A percentile compares a stretch with the other conserved stretches of the same genome.
phyloP scores from a whole-genome alignment of 2,888 invertebrate species.

The Hoplodrina blanda region DNA sequence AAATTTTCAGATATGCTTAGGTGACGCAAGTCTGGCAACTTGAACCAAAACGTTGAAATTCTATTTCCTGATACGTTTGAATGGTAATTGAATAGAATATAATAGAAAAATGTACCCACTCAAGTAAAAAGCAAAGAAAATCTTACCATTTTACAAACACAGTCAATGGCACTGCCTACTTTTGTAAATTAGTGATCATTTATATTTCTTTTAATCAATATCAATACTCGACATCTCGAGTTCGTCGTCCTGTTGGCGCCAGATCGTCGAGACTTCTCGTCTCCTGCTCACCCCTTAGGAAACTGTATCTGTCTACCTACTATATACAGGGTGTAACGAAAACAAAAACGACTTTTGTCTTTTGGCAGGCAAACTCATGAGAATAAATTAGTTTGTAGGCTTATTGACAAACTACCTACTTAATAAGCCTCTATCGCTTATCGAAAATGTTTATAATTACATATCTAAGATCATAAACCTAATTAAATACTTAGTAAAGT shows the following conservation, averaged over 20 bases:
- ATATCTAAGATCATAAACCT: slow-evolving; percentile 12
- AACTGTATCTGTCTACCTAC: slow-evolving; percentile 50
- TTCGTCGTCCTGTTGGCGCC: slow-evolving; percentile 69
- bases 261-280: slow-evolving; percentile 72
- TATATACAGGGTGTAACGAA: slow-evolving; percentile 25
- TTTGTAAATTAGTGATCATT: slow-evolving; percentile 50
- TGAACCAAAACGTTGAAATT: not conserved
- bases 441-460: slow-evolving; percentile 12
- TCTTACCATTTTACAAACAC: not conserved
- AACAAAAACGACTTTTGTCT: no score
- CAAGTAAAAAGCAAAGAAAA: not conserved
- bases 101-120: not conserved
- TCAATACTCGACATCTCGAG: slow-evolving; percentile 41
- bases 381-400: slow-evolving; percentile 4
- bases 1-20: no score
- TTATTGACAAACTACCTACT: not conserved
- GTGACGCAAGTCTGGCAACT: not conserved
- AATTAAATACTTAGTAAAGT: slow-evolving; percentile 35
- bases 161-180: slow-evolving; percentile 8
- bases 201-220: slow-evolving; percentile 46
- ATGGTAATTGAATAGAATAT: not conserved
- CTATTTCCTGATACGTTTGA: not conserved
- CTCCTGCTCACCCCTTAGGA: slow-evolving; percentile 63
- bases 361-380: not conserved
- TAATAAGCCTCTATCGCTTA: slow-evolving; percentile 32